Percentiles rank a stretch among this genome's conserved stretches.
These are phyloP conservation scores for Pseudochaenichthys georgianus DNA, from an alignment of 2,797 vertebrate genomes.

Conservation along the genomic window DNA sequence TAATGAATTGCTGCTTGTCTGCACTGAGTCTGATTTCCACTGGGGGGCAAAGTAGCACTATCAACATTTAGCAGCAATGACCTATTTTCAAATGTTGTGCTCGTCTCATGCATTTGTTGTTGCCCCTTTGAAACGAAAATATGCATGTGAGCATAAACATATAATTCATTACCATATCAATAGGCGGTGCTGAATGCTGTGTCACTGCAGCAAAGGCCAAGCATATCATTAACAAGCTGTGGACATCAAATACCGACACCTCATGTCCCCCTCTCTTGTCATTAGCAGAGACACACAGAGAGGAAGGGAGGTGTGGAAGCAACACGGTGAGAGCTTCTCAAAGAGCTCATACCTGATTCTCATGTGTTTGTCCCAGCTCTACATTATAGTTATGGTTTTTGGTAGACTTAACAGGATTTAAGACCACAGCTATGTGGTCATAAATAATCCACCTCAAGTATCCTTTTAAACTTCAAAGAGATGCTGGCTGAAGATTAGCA, in stretches of 20 bases:
- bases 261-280: conserved; percentile 54
- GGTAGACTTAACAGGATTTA: conserved; percentile 79
- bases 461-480: conserved; percentile 84
- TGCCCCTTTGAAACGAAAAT: conserved; percentile 80
- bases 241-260: conserved; percentile 47
- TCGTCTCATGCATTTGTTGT: conserved; percentile 75
- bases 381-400: conserved; percentile 48
- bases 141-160: conserved; percentile 75
- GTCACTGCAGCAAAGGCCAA: conserved; percentile 61
- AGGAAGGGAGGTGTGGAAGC: neutral
- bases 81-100: conserved; percentile 83
- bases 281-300: conserved; percentile 36
- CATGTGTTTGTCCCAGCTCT: conserved; percentile 37
- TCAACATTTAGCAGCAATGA: conserved; percentile 80
- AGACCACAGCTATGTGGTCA: conserved; percentile 73
- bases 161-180: conserved; percentile 77
- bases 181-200: conserved; percentile 47
- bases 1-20: conserved; percentile 57
- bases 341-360: conserved; percentile 51
- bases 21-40: conserved; percentile 81
- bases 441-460: conserved; percentile 85
- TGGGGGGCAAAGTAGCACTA: conserved; percentile 88
- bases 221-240: conserved; percentile 60
- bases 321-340: conserved; percentile 24
- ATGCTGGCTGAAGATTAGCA: conserved; percentile 81